phyloP scores from a whole-genome alignment of 2,113 vertebrate genomes.

The Cynocephalus volans region DNA sequence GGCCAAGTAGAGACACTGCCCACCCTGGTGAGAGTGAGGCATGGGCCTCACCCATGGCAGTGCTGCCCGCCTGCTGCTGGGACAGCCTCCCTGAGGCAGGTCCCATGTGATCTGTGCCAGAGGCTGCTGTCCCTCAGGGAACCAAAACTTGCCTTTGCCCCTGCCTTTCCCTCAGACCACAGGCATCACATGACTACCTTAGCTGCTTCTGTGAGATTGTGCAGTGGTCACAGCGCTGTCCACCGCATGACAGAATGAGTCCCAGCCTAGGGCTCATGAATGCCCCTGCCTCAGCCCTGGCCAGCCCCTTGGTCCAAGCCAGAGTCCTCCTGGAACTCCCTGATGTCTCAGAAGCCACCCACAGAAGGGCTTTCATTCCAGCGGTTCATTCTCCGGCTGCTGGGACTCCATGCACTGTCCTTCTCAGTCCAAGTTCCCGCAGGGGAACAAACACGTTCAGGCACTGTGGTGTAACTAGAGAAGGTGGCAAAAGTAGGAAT shows the following conservation, averaged over 20 bases:
- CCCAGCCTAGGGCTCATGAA: neutral
- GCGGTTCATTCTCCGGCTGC: neutral
- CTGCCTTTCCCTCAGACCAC: neutral
- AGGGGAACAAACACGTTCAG: neutral
- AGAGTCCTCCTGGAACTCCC: no score
- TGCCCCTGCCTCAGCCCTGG: no score
- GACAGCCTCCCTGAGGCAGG: neutral
- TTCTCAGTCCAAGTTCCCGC: neutral
- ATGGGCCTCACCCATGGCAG: neutral
- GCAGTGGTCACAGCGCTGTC: neutral
- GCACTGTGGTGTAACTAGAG: neutral
- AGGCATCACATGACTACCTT: neutral
- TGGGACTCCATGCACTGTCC: neutral
- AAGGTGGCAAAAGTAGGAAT: no score
- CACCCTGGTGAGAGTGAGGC: neutral
- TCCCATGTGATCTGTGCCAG: neutral
- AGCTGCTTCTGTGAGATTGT: neutral
- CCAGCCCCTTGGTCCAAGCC: neutral
- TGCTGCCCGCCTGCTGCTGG: neutral
- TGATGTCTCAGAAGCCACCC: accelerated
- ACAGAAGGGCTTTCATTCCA: neutral
- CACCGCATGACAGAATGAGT: neutral
- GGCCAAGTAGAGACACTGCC: neutral
- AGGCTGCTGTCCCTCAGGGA: neutral
- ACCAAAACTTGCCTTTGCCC: neutral